These are phyloP conservation scores for Trachelus tabidus DNA, from an alignment of 2,888 invertebrate genomes.

Conservation along the genomic window DNA sequence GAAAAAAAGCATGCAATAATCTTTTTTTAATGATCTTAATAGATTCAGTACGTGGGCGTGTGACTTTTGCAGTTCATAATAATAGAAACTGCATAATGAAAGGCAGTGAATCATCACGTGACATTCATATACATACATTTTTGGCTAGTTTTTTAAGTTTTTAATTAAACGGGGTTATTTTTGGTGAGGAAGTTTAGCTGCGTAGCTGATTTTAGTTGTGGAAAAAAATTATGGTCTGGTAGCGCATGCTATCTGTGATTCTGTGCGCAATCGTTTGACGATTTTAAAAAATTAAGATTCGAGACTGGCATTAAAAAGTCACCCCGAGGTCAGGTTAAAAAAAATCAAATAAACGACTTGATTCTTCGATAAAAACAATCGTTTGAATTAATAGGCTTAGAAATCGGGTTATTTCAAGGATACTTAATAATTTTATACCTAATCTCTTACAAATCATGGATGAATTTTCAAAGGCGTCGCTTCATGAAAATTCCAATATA, in stretches of 20 bases:
- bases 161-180: no score
- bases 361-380: neutral
- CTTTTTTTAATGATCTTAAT: no score
- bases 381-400: neutral
- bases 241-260: neutral
- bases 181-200: neutral
- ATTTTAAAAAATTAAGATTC: neutral
- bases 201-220: neutral
- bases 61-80: no score
- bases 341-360: neutral
- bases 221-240: neutral
- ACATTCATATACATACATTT: no score
- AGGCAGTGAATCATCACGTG: no score
- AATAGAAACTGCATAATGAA: no score
- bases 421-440: neutral
- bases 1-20: no score
- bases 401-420: neutral
- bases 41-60: no score
- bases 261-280: neutral
- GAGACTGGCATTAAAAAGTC: neutral
- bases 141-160: no score
- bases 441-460: neutral
- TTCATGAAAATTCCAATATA: neutral
- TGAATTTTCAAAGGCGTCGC: neutral
- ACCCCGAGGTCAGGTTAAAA: neutral